Conservation (phyloP, 2,113 vertebrate species). For the Capreolus pygargus region DNA sequence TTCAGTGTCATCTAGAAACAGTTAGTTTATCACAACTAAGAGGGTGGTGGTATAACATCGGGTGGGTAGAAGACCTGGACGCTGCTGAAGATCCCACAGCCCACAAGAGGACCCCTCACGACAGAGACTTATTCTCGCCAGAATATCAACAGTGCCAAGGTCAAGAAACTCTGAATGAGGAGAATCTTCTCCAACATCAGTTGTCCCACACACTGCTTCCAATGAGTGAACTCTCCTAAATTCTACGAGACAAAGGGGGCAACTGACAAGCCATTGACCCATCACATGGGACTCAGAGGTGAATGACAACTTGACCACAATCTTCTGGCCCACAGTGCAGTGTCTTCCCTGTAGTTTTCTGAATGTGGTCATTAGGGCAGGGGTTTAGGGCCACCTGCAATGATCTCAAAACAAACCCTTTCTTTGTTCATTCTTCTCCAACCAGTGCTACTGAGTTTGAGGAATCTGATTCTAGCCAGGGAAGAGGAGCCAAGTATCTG, state of each 20-base stretch:
- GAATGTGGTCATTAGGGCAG: not conserved
- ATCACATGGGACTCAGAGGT: accelerated
- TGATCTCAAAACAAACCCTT: not conserved
- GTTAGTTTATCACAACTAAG: not conserved
- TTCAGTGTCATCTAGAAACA: not conserved
- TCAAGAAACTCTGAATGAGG: not conserved
- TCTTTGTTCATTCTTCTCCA: not conserved
- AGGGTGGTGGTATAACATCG: accelerated
- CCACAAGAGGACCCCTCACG: accelerated
- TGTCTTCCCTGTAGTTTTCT: not conserved
- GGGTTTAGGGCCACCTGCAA: not conserved
- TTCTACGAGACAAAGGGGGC: not conserved
- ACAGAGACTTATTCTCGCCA: not conserved
- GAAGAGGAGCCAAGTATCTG: not conserved
- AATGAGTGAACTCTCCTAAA: not conserved
- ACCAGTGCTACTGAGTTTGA: accelerated
- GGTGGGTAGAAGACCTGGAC: accelerated
- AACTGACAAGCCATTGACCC: accelerated
- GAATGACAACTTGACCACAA: too few species aligned
- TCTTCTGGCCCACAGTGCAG: not conserved
- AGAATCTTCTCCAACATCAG: not conserved
- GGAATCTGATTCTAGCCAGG: not conserved
- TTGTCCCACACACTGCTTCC: accelerated
- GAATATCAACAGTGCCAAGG: not conserved
- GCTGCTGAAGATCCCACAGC: too few species aligned